These are phyloP conservation scores for Melanotaenia parkinsoni DNA, from an alignment of 2,797 vertebrate species.

Conservation along the genomic window DNA sequence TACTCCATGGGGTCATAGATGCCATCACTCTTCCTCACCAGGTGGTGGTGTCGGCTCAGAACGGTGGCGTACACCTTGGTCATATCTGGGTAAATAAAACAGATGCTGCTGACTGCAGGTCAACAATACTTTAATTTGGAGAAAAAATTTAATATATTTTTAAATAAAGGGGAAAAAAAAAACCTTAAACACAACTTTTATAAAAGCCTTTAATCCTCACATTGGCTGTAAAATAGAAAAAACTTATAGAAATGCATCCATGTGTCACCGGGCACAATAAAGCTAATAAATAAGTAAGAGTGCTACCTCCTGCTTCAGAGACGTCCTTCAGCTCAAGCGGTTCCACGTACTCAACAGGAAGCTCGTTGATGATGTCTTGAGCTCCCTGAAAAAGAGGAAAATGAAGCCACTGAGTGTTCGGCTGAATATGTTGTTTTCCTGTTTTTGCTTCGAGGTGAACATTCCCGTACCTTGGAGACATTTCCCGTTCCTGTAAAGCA, in stretches of 20 bases:
- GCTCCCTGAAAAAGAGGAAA: constrained; percentile 84
- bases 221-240: too few relatives aligned
- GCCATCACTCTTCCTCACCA: constrained; percentile 91
- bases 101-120: not conserved
- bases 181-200: too few relatives aligned
- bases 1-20: constrained; percentile 92
- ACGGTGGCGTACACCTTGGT: constrained; percentile 95
- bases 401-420: not conserved
- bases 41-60: constrained; percentile 95
- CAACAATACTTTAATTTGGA: too few relatives aligned
- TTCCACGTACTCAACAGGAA: constrained; percentile 96
- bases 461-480: constrained; percentile 91
- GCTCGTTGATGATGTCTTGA: constrained; percentile 93
- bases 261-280: too few relatives aligned
- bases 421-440: not conserved
- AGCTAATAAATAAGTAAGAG: too few relatives aligned
- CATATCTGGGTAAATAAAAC: constrained; percentile 81
- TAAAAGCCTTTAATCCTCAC: too few relatives aligned
- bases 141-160: too few relatives aligned
- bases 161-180: too few relatives aligned
- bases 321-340: constrained; percentile 93
- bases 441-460: not conserved
- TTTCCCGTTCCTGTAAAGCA: constrained; percentile 98
- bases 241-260: too few relatives aligned
- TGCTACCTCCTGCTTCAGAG: constrained; percentile 89